A percentile compares a stretch with the other conserved stretches of the same genome.
These are phyloP conservation scores for Hypanus sabinus DNA, from an alignment of 2,113 vertebrate genomes.

Conservation along the genomic window DNA sequence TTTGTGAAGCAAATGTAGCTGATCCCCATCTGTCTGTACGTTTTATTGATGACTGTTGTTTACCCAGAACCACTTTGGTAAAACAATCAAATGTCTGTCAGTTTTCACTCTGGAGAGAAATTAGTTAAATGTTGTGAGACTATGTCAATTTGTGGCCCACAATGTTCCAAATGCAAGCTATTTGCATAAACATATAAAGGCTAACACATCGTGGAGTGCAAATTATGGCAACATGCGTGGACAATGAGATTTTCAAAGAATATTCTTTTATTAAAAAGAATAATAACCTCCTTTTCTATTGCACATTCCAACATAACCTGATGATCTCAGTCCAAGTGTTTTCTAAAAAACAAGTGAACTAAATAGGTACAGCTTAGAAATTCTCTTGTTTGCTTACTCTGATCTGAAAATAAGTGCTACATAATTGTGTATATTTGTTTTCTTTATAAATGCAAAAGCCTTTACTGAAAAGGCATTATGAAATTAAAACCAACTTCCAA, in stretches of 20 bases:
- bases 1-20: background rate
- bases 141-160: background rate
- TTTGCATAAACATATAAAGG: background rate
- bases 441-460: no score
- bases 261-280: background rate
- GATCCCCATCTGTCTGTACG: background rate
- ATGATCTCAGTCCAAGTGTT: background rate
- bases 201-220: background rate
- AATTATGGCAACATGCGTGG: background rate
- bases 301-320: background rate
- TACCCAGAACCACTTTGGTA: background rate
- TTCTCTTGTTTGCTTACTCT: background rate
- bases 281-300: background rate
- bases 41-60: background rate
- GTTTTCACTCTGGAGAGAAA: background rate
- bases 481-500: no score
- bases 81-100: background rate
- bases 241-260: background rate
- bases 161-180: background rate
- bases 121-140: background rate
- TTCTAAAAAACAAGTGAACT: background rate
- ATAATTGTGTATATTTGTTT: background rate
- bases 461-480: no score
- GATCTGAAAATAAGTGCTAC: background rate
- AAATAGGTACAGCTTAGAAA: background rate